Percentiles rank a stretch among this genome's conserved stretches.
Conservation (phyloP, 2,888 invertebrate species). For the Chouioia cunea region DNA sequence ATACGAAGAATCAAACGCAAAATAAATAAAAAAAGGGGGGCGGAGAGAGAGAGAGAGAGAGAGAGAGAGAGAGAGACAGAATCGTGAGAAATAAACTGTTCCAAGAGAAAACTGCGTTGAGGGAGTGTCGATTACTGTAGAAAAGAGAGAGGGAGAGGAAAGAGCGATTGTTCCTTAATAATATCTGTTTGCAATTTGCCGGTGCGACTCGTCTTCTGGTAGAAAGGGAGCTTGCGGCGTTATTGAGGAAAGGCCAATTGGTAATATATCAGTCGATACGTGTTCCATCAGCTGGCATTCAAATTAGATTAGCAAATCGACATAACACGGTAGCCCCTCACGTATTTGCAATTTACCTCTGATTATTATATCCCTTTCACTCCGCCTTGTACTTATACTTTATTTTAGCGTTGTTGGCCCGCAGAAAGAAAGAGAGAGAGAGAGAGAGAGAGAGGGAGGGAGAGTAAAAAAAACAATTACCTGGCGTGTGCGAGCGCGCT, state of each 20-base stretch:
- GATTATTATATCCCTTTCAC: constrained; percentile 66
- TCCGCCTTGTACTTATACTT: background rate
- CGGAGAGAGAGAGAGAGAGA: too few species aligned
- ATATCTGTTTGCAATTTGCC: too few species aligned
- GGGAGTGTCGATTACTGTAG: constrained; percentile 2
- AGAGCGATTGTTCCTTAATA: too few species aligned
- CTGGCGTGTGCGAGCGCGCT: constrained; percentile 55
- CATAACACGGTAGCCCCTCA: constrained; percentile 65
- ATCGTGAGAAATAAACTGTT: constrained; percentile 38
- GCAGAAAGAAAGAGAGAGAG: too few species aligned
- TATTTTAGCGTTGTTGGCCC: too few species aligned
- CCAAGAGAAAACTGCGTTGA: constrained; percentile 42
- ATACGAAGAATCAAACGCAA: background rate
- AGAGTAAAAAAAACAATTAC: too few species aligned
- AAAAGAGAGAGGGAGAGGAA: too few species aligned
- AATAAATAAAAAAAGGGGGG: constrained; percentile 8
- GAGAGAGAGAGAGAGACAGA: too few species aligned
- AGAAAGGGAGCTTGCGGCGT: constrained; percentile 55
- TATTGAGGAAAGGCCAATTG: constrained; percentile 65
- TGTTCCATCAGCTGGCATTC: constrained; percentile 64
- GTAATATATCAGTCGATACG: constrained; percentile 68
- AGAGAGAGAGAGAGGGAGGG: too few species aligned
- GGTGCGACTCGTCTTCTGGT: too few species aligned
- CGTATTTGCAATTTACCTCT: constrained; percentile 68
- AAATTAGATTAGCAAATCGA: constrained; percentile 54